Base-by-base conservation (phyloP, 1,140 invertebrate species). In the Phymorhynchus buccinoides region DNA sequence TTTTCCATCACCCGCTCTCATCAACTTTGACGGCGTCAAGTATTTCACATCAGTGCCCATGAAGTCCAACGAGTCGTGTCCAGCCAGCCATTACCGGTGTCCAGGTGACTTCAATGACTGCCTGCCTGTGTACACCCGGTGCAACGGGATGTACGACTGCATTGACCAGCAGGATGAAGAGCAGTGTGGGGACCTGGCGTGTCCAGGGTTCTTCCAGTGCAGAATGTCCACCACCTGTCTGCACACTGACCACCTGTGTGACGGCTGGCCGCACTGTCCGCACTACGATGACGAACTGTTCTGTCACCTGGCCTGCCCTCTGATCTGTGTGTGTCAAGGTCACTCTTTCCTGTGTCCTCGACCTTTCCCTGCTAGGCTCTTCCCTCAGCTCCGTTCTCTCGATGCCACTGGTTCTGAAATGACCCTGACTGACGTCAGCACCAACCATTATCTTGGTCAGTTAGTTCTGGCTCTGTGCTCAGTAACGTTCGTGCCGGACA, bases 291-390 rank as follows among this genome's bases (percentile, higher is more conserved):
- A 86, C 32, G 85, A 86, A 44, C 0, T 83, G 4, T 22, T 86
- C 42, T 86, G 85, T 80, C 39, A 86, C 73, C 35, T 79, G 4
- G n/a, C n/a, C n/a, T n/a, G n/a, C n/a, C n/a, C n/a, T n/a, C n/a
- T n/a, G n/a, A n/a, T n/a, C n/a, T n/a, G n/a, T n/a, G n/a, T n/a
- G n/a, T n/a, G n/a, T n/a, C n/a, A n/a, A n/a, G n/a, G n/a, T n/a
- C n/a, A n/a, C n/a, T n/a, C n/a, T n/a, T n/a, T n/a, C n/a, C n/a
- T n/a, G n/a, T n/a, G n/a, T n/a, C n/a, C n/a, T n/a, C n/a, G n/a
- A n/a, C n/a, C n/a, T n/a, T n/a, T n/a, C n/a, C n/a, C n/a, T n/a
- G n/a, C n/a, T n/a, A n/a, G n/a, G n/a, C n/a, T n/a, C n/a, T n/a
- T n/a, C n/a, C n/a, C n/a, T n/a, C n/a, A n/a, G n/a, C n/a, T n/a